These are phyloP conservation scores for Mastomys coucha DNA, from an alignment of 2,113 vertebrate genomes.

Conservation along the genomic window DNA sequence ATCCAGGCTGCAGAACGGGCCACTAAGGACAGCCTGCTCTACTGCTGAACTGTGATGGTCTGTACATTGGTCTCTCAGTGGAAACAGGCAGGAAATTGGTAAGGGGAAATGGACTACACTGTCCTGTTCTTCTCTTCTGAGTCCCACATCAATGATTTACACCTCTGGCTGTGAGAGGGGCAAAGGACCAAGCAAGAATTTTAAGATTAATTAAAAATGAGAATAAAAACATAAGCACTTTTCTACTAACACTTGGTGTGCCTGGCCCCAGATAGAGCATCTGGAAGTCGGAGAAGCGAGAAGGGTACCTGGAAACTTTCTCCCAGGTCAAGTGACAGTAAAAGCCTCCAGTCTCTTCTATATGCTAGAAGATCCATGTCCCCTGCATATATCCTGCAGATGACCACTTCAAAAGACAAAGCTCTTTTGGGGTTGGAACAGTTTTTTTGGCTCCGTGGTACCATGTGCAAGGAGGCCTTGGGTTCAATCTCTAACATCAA, in stretches of 20 bases:
- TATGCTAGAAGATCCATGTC: not conserved
- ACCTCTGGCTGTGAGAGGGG: conserved; percentile 40
- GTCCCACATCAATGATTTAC: conserved; percentile 31
- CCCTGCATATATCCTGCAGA: not conserved
- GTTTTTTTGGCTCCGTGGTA: not conserved
- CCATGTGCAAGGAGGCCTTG: not conserved
- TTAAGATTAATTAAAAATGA: conserved; percentile 73
- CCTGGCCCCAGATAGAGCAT: not conserved
- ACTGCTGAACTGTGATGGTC: conserved; percentile 1
- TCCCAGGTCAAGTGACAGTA: conserved; percentile 21
- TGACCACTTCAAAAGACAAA: conserved; percentile 26
- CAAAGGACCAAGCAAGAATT: conserved; percentile 66
- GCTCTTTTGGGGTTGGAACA: not conserved
- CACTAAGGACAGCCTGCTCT: not conserved
- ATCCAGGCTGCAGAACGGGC: not conserved
- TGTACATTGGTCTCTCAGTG: conserved; percentile 42
- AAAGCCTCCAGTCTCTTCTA: conserved; percentile 5
- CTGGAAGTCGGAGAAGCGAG: not conserved
- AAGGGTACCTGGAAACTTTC: not conserved
- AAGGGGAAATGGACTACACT: conserved; percentile 41
- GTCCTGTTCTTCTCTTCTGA: conserved; percentile 40
- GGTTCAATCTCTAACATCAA: not conserved
- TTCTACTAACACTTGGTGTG: conserved; percentile 24
- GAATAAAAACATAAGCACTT: conserved; percentile 58
- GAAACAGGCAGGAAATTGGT: conserved; percentile 64